Percentiles rank a stretch among this genome's conserved stretches.
Conservation (phyloP, 30 jellyfish, hydroid and myxozoan species). For the Hydra vulgaris region DNA sequence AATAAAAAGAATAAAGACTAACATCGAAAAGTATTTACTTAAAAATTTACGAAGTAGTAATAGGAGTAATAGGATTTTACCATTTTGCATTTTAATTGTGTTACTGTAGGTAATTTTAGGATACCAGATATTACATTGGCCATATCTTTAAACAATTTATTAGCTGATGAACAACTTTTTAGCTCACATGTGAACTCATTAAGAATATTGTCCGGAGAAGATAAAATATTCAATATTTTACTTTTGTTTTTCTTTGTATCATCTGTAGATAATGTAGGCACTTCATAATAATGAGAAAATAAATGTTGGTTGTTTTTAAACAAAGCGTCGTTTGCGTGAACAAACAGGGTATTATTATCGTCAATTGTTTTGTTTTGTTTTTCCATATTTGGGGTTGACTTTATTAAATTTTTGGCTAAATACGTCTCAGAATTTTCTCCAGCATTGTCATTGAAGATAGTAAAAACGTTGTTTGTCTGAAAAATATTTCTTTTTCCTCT, state of each 20-base stretch:
- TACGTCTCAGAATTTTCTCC: not conserved
- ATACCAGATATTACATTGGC: not conserved
- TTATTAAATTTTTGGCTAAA: not conserved
- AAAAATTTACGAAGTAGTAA: not conserved
- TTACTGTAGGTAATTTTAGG: not conserved
- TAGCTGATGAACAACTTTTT: not conserved
- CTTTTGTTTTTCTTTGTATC: not conserved
- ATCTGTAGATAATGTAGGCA: not conserved
- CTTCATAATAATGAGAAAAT: too few relatives aligned
- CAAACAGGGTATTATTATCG: too few relatives aligned
- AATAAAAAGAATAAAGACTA: too few relatives aligned
- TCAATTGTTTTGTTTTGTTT: not conserved
- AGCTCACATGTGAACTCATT: not conserved
- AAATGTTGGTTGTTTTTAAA: too few relatives aligned
- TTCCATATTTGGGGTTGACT: not conserved
- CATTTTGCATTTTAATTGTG: not conserved
- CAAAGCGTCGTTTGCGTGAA: too few relatives aligned
- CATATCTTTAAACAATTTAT: not conserved
- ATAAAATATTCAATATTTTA: not conserved
- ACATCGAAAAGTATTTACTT: too few relatives aligned
- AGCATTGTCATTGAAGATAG: not conserved
- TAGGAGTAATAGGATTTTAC: not conserved
- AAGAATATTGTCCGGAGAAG: not conserved
- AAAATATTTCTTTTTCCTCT: not conserved
- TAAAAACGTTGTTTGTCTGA: not conserved